Conservation (phyloP, 2,888 invertebrate genomes). For the Lagria hirta region DNA sequence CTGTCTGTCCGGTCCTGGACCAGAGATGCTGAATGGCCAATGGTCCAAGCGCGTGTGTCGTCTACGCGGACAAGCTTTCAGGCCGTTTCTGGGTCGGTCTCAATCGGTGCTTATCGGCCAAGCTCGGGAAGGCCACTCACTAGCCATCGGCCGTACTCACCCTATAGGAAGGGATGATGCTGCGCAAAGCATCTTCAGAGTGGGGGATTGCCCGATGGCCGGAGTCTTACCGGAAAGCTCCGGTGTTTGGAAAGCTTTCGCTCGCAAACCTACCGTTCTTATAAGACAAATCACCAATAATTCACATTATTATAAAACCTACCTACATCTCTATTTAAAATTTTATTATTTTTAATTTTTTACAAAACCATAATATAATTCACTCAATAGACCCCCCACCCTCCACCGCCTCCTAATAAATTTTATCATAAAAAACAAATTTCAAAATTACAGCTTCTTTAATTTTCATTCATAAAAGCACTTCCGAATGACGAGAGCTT, state of each 20-base stretch:
- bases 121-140: slow-evolving; percentile 52
- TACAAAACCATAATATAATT: slow-evolving; percentile 45
- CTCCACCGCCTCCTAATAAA: too few species aligned
- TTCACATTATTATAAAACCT: too few species aligned
- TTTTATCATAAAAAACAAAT: too few species aligned
- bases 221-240: slow-evolving; percentile 46
- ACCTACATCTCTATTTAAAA: too few species aligned
- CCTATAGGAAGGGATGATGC: slow-evolving; percentile 57
- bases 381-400: slow-evolving; percentile 23
- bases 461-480: too few species aligned
- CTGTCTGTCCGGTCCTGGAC: slow-evolving; percentile 37
- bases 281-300: too few species aligned
- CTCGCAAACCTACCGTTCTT: too few species aligned
- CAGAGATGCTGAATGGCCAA: slow-evolving; percentile 53
- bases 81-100: slow-evolving; percentile 37
- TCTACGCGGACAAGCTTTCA: slow-evolving; percentile 40
- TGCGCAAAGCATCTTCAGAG: slow-evolving; percentile 42
- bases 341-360: slow-evolving; percentile 32
- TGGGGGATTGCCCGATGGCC: slow-evolving; percentile 43
- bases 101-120: slow-evolving; percentile 38
- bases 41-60: slow-evolving; percentile 56
- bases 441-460: too few species aligned
- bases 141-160: slow-evolving; percentile 60
- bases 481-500: too few species aligned
- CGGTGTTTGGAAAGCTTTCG: slow-evolving; percentile 36